Evolutionary conservation across 2,113 vertebrate species (phyloP), one percentile per base, ranked within the genome.

Genomic region (Taurulus bubalis): DNA sequence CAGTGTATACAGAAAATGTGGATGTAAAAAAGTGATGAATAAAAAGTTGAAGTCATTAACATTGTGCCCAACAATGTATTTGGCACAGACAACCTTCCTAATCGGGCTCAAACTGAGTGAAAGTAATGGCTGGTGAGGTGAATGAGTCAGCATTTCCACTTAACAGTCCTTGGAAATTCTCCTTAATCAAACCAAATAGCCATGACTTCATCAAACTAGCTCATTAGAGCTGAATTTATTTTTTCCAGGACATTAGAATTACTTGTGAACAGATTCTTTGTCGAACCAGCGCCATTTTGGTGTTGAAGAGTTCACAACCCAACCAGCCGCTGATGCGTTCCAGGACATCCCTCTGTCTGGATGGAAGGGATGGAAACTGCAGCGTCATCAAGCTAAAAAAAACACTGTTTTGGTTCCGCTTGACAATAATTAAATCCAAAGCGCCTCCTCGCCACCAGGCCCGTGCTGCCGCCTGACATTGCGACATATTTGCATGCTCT

Each of bases 351-450:
- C 36, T 10, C 16, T 38, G 2, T 20, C 47, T 67, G 9, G 24
- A 34, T 26, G 20, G 1, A 32, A 59, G 4, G 9, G 12, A 55
- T 5, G n/a, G n/a, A n/a, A 55, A 45, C 6, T 66, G 32, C 56
- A 36, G 9, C 15, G 55, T 60, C 62, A 73, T 68, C 32, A 24
- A 24, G 67, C 30, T 64, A 6, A 58, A 69, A 62, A n/a, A 36
- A 22, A 16, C 45, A 34, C 68, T n/a, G 8, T 28, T 24, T 40
- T 47, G 2, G 20, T 42, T 65, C 4, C 12, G 5, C 24, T 65
- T 65, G 12, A 10, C 38, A 9, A 32, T 73, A 71, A 79, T 82
- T 85, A 58, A 59, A 80, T 74, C 87, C 81, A 75, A 70, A 86
- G 64, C 3, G 16, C 6, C 49, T 62, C n/a, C 70, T 59, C 0